phyloP scores from a whole-genome alignment of 2,113 vertebrate genomes.

The Falcunculus frontatus region DNA sequence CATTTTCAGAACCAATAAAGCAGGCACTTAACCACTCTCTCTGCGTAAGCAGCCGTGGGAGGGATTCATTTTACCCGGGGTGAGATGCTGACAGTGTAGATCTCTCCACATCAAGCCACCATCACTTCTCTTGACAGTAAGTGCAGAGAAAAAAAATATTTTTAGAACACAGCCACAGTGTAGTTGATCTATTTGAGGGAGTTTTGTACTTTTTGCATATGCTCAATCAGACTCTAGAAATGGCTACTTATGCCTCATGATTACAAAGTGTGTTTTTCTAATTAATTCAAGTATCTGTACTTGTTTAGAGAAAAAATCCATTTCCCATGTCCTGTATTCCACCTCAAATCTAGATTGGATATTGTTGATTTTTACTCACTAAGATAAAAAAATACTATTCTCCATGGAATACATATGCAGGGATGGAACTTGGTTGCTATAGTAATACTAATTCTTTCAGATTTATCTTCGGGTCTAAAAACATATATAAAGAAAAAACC shows the following conservation, averaged over 20 bases:
- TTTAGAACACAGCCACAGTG: neutral
- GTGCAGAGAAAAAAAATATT: neutral
- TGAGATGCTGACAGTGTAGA: neutral
- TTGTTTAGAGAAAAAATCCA: neutral
- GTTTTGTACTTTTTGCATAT: neutral
- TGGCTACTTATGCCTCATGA: neutral
- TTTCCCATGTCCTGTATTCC: neutral
- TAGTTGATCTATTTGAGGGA: neutral
- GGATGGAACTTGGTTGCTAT: neutral
- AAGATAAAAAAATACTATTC: neutral
- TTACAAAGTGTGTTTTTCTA: neutral
- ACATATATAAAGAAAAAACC: neutral
- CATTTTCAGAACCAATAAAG: neutral
- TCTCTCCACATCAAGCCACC: neutral
- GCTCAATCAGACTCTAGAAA: neutral
- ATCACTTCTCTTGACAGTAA: neutral
- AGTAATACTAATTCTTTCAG: constrained; percentile 3
- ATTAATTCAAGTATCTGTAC: neutral
- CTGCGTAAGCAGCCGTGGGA: neutral
- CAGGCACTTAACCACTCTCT: neutral
- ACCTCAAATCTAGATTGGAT: neutral
- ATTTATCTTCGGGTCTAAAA: neutral
- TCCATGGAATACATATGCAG: neutral
- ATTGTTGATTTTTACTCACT: neutral
- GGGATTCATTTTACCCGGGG: neutral